Evolutionary conservation across 2,797 vertebrate genomes (phyloP).

Genomic region (Melanogrammus aeglefinus): DNA sequence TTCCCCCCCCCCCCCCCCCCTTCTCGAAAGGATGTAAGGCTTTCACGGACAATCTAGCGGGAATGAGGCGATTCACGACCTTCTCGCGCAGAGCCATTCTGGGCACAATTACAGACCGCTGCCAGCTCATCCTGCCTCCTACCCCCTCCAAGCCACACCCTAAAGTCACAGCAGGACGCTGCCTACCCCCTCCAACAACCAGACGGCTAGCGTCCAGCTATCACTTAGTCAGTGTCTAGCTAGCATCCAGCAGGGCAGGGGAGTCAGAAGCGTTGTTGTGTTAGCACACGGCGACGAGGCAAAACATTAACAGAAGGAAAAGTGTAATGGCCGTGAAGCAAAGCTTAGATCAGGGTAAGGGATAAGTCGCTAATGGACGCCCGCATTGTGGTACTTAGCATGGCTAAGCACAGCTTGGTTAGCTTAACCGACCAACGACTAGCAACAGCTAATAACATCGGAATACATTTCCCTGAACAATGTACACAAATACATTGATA

Average conservation of each 20-base stretch:
- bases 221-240: not conserved
- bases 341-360: no score
- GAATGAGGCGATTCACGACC: constrained; percentile 41
- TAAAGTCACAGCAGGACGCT: constrained; percentile 54
- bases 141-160: constrained; percentile 54
- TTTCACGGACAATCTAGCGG: constrained; percentile 53
- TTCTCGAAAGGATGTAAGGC: constrained; percentile 44
- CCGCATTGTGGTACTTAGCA: no score
- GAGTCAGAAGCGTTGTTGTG: not conserved
- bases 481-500: no score
- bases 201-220: constrained; percentile 54
- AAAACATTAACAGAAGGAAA: no score
- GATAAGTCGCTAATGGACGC: no score
- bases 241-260: not conserved
- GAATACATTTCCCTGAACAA: no score
- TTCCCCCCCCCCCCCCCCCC: constrained; percentile 18
- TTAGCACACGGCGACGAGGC: no score
- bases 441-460: no score
- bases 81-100: constrained; percentile 44
- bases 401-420: no score
- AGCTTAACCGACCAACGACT: no score
- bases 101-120: constrained; percentile 66
- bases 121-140: constrained; percentile 48
- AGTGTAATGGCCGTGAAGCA: no score
- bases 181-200: constrained; percentile 49